These are phyloP conservation scores for Telenomus remus DNA, from an alignment of 1,140 invertebrate species.

Conservation along the genomic window DNA sequence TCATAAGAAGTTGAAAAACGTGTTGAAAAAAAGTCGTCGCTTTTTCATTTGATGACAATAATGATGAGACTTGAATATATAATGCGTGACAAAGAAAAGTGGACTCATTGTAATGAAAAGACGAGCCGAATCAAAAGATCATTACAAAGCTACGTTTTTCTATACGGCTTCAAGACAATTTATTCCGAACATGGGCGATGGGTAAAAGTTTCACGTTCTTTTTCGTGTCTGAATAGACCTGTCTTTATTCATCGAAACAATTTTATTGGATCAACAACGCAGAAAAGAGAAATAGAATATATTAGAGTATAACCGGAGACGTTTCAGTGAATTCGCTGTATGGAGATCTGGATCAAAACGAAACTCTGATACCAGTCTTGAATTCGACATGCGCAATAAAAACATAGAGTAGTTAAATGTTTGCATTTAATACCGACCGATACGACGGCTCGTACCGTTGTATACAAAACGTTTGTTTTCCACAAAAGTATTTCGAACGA, in stretches of 20 bases:
- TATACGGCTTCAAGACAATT: constrained; percentile 12
- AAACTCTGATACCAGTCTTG: too few species aligned
- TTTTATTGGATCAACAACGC: background rate
- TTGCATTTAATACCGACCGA: background rate
- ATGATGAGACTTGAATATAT: constrained; percentile 66
- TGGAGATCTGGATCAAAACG: too few species aligned
- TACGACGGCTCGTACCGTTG: too few species aligned
- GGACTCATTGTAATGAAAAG: constrained; percentile 30
- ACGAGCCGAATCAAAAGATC: constrained; percentile 42
- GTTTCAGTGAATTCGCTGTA: too few species aligned
- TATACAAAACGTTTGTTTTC: too few species aligned
- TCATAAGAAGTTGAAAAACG: constrained; percentile 66
- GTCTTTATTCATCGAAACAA: constrained; percentile 2
- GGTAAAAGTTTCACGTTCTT: constrained; percentile 35
- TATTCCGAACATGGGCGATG: constrained; percentile 3
- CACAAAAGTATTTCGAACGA: too few species aligned
- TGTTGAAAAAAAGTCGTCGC: constrained; percentile 69
- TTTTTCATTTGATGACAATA: constrained; percentile 65
- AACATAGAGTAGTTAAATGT: background rate
- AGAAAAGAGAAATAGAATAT: too few species aligned
- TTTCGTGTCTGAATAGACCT: constrained; percentile 6
- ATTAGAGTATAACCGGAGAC: too few species aligned
- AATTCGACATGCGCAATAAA: background rate
- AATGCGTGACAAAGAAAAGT: constrained; percentile 56
- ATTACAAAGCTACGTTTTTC: constrained; percentile 42